Evolutionary conservation across 2,797 vertebrate species (phyloP).

Genomic region (Callimico goeldii): DNA sequence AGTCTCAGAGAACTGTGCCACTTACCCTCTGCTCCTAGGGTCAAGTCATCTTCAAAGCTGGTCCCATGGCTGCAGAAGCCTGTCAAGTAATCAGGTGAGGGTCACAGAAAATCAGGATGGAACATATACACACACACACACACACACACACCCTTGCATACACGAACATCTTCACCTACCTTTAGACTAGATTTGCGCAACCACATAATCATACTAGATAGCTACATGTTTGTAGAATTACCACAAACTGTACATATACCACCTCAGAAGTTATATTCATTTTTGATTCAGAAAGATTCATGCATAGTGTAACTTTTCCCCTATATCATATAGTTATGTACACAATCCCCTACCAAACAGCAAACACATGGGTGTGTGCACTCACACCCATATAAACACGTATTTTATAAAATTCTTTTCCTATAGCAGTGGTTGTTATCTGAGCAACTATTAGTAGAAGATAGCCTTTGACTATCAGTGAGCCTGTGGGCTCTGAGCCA

Average conservation of each 20-base stretch:
- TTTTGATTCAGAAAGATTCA: slow-evolving; percentile 9
- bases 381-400: neutral
- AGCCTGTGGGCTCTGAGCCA: neutral
- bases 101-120: neutral
- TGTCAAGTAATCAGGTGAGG: slow-evolving; percentile 71
- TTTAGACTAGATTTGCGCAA: neutral
- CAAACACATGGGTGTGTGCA: neutral
- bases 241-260: neutral
- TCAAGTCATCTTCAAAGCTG: slow-evolving; percentile 91
- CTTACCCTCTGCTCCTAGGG: slow-evolving; percentile 93
- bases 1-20: neutral
- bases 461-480: neutral
- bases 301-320: neutral
- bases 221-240: neutral
- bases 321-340: neutral
- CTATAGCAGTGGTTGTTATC: neutral
- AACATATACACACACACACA: neutral
- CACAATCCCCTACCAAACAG: neutral
- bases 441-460: neutral
- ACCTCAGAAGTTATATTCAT: neutral
- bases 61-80: slow-evolving; percentile 82
- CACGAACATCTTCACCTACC: neutral
- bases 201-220: neutral
- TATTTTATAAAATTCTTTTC: neutral
- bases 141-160: neutral